Base-by-base conservation (phyloP, 2,888 invertebrate species). In the Idaea aversata region DNA sequence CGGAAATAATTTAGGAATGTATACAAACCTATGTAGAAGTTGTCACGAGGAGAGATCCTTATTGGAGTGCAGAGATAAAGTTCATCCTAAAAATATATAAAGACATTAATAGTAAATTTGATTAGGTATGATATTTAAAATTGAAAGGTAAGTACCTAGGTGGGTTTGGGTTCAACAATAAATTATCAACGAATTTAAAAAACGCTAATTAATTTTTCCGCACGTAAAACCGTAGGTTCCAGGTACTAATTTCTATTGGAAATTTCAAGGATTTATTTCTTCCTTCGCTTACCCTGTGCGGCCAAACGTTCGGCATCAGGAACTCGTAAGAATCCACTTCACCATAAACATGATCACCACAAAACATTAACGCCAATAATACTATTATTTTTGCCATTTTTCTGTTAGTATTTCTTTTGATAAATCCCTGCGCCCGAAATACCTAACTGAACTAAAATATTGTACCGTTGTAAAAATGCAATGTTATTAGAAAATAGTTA, bases 51-150 rank as follows among this genome's bases (percentile, higher is more conserved):
- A 76, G 97, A 95, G 69, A 98, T 95, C 88, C 97, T 96, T 64
- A 98, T 96, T 5, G 98, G 97, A 15, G 98, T 98, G 87, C 99
- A 99, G 34, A 98, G 90, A 84, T 99, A 99, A 13, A 97, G 93
- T 85, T 99, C 99, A 77, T 97, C 96, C 98, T 98, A 93, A 70
- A 95, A 95, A 72, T 83, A 83, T 25, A 79, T 65, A 75, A 69
- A 69, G 25, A 25, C 25, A 25, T 25, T 25, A 25, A 2, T 25
- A 25, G 25, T 25, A 25, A 25, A 25, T 25, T 2, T 1, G 25
- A n/a, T n/a, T 25, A 25, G 25, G 25, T 25, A 25, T 1, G 25
- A 25, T 25, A 25, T 25, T 25, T 25, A 25, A 25, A 25, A 25
- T 25, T 2, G 25, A 25, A 25, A 25, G 25, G 1, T n/a, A n/a